phyloP scores from a whole-genome alignment of 2,113 vertebrate species.

The Xenotilapia flavipinnis region DNA sequence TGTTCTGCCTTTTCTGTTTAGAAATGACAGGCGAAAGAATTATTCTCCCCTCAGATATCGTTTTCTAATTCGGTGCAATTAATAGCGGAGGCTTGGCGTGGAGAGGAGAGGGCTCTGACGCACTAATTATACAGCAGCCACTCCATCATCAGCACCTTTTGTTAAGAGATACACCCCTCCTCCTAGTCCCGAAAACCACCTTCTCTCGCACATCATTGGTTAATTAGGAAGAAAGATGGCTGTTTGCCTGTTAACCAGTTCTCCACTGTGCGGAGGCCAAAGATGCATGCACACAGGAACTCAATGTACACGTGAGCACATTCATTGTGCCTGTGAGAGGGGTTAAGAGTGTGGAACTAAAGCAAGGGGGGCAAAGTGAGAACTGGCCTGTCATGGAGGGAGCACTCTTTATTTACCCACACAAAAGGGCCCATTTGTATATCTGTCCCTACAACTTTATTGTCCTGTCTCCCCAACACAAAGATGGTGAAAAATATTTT shows the following conservation, averaged over 20 bases:
- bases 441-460: conserved; percentile 93
- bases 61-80: conserved; percentile 99
- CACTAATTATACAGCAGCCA: conserved; percentile 98
- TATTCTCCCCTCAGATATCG: conserved; percentile 96
- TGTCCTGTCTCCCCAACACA: conserved; percentile 80
- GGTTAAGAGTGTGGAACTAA: conserved; percentile 85
- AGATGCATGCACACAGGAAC: background rate
- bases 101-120: conserved; percentile 95
- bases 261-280: background rate
- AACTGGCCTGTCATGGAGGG: conserved; percentile 91
- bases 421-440: conserved; percentile 96
- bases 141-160: conserved; percentile 99
- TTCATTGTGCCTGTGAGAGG: conserved; percentile 50
- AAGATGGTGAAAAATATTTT: conserved; percentile 78
- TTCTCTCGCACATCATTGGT: conserved; percentile 89
- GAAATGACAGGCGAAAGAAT: conserved; percentile 98
- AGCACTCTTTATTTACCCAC: conserved; percentile 96
- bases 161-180: conserved; percentile 81
- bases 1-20: conserved; percentile 40
- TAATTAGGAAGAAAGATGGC: conserved; percentile 99
- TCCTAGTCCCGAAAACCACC: conserved; percentile 42
- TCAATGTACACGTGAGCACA: background rate
- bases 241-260: conserved; percentile 87
- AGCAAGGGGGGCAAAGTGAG: conserved; percentile 82
- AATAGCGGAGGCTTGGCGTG: conserved; percentile 91